Conservation (phyloP, 2,113 vertebrate species). For the Perccottus glenii region DNA sequence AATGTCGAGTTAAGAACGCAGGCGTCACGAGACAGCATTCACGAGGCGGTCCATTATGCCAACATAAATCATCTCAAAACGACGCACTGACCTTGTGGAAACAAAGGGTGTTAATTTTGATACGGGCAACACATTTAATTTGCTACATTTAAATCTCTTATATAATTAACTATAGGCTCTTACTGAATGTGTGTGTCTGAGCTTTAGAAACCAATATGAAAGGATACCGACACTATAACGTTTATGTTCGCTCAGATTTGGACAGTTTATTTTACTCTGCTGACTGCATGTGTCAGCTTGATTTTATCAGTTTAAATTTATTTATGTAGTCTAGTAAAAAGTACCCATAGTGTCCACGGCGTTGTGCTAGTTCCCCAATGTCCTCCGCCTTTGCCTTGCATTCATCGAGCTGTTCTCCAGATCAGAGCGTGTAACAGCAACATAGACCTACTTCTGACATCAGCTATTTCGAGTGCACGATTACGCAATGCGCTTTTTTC, state of each 20-base stretch:
- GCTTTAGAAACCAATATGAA: too few species aligned
- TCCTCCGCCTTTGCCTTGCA: constrained; percentile 48
- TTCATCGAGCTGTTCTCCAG: constrained; percentile 50
- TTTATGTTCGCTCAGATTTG: neutral
- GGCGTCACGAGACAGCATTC: constrained; percentile 51
- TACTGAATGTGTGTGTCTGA: neutral
- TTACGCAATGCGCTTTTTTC: constrained; percentile 74
- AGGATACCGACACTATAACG: neutral
- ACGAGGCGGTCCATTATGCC: constrained; percentile 44
- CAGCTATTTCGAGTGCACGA: constrained; percentile 70
- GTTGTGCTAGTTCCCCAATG: constrained; percentile 50
- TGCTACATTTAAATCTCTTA: constrained; percentile 26
- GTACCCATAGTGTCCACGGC: constrained; percentile 46
- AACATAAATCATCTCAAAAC: constrained; percentile 46
- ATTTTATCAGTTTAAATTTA: constrained; percentile 54
- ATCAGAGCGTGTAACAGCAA: constrained; percentile 64
- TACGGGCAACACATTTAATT: constrained; percentile 13
- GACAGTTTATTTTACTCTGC: constrained; percentile 17
- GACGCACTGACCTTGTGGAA: constrained; percentile 48
- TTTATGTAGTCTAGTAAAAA: constrained; percentile 25
- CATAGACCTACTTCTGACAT: constrained; percentile 64
- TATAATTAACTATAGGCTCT: constrained; percentile 22
- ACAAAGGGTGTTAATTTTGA: constrained; percentile 29
- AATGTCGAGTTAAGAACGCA: constrained; percentile 49
- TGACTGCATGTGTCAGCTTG: constrained; percentile 42